A percentile compares a stretch with the other conserved stretches of the same genome.
phyloP scores from a whole-genome alignment of 2,113 vertebrate species.

The Actenoides hombroni region DNA sequence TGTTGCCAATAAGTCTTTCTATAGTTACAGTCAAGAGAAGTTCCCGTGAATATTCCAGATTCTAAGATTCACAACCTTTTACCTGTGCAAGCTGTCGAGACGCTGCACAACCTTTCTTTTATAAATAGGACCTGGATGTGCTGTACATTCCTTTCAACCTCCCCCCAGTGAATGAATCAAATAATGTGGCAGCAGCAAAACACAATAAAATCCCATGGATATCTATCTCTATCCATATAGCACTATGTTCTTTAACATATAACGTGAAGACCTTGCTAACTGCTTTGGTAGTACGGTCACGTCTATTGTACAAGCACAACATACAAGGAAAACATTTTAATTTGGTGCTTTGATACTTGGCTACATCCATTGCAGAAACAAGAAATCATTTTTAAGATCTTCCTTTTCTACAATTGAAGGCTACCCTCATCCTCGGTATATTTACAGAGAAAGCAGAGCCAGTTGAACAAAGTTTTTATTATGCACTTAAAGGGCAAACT shows the following conservation, averaged over 20 bases:
- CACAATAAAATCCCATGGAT: background rate
- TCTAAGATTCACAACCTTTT: background rate
- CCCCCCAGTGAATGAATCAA: background rate
- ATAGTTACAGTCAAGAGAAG: background rate
- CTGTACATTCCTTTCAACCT: background rate
- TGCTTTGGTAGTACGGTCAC: background rate
- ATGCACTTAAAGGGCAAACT: background rate
- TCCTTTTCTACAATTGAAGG: background rate
- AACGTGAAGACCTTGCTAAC: background rate
- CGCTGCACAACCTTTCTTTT: background rate
- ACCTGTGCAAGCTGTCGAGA: conserved; percentile 20
- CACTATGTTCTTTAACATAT: background rate
- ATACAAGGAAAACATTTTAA: background rate
- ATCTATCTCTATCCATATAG: background rate
- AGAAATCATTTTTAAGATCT: background rate
- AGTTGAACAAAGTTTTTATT: background rate
- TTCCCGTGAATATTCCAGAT: background rate
- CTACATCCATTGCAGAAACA: background rate
- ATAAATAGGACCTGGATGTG: background rate
- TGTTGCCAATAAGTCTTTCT: background rate
- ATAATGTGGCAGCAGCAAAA: background rate
- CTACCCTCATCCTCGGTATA: background rate
- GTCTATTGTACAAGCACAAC: background rate
- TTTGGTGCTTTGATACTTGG: background rate
- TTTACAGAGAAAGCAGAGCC: background rate